These are phyloP conservation scores for Calypte anna DNA, from an alignment of 2,113 vertebrate genomes.

Conservation along the genomic window DNA sequence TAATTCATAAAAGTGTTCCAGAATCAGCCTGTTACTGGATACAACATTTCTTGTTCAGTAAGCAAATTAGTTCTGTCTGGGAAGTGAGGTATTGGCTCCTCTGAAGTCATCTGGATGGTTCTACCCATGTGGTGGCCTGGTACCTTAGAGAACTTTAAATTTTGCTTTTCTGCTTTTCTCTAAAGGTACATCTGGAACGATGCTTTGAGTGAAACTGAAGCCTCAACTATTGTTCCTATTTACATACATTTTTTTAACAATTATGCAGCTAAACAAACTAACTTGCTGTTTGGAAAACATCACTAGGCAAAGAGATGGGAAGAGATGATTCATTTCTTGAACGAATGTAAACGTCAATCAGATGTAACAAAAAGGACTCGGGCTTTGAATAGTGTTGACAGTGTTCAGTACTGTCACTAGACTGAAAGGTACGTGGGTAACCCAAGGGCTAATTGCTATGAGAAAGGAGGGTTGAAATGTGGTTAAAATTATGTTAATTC, in stretches of 20 bases:
- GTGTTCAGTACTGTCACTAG: background rate
- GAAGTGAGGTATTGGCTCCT: background rate
- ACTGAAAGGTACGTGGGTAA: accelerated
- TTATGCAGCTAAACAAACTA: conserved; percentile 4
- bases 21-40: background rate
- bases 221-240: background rate
- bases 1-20: background rate
- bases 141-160: background rate
- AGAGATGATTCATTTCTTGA: background rate
- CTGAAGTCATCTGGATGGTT: background rate
- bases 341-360: background rate
- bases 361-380: background rate
- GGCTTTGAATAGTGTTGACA: background rate
- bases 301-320: conserved; percentile 17
- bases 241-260: background rate
- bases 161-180: background rate
- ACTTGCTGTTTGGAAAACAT: background rate
- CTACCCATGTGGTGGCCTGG: background rate
- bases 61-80: background rate
- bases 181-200: background rate
- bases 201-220: background rate
- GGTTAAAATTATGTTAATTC: background rate
- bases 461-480: background rate
- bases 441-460: background rate
- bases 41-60: background rate